Conservation (phyloP, 2,888 invertebrate species). For the Amphiduros pacificus region DNA sequence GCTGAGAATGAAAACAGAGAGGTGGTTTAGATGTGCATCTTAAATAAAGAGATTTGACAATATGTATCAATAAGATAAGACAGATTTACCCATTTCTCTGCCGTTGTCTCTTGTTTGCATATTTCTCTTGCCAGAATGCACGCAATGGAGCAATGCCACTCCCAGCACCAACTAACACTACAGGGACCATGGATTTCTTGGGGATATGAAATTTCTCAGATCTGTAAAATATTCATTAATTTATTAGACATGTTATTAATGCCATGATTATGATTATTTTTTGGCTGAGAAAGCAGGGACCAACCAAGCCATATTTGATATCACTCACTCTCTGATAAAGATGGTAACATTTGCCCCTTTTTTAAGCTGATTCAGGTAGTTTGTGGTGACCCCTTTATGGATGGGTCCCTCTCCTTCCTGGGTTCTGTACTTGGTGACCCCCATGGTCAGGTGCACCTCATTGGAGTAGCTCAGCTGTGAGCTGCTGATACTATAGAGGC, state of each 20-base stretch:
- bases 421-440: conserved; percentile 68
- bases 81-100: too few relatives aligned
- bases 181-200: conserved; percentile 72
- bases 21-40: too few relatives aligned
- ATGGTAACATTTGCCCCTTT: conserved; percentile 65
- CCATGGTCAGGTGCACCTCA: conserved; percentile 87
- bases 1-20: too few relatives aligned
- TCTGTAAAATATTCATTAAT: conserved; percentile 61
- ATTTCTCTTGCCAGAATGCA: conserved; percentile 93
- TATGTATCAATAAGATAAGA: too few relatives aligned
- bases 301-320: too few relatives aligned
- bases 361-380: conserved; percentile 79
- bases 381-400: conserved; percentile 92
- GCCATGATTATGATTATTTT: too few relatives aligned
- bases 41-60: too few relatives aligned
- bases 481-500: conserved; percentile 93
- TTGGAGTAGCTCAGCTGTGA: conserved; percentile 73
- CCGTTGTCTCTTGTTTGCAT: too few relatives aligned
- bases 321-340: conserved; percentile 76
- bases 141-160: conserved; percentile 85
- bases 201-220: conserved; percentile 87
- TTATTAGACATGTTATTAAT: neutral
- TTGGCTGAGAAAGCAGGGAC: too few relatives aligned
- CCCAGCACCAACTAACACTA: conserved; percentile 75
- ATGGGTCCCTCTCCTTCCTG: conserved; percentile 70